phyloP scores from a whole-genome alignment of 2,888 invertebrate species.

The Charanyca ferruginea region DNA sequence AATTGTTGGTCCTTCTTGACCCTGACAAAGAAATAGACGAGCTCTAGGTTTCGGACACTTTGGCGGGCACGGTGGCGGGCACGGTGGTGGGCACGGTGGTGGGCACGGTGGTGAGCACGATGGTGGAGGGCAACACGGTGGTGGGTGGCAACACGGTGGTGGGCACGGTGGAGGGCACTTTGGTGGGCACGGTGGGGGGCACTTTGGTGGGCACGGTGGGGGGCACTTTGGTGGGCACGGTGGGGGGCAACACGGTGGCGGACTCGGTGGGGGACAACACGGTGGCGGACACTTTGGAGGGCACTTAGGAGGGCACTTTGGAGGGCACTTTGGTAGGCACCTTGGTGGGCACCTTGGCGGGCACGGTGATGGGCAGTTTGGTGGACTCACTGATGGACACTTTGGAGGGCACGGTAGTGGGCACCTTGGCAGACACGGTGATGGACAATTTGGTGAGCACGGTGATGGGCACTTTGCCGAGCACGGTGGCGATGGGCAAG shows the following conservation, averaged over 20 bases:
- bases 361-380: not conserved
- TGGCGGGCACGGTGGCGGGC: not conserved
- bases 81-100: not conserved
- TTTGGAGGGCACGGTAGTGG: not conserved
- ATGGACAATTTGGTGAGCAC: not conserved
- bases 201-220: not conserved
- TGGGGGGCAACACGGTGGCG: not conserved
- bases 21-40: too few species aligned
- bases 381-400: not conserved
- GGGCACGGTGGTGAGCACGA: not conserved
- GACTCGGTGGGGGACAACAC: not conserved
- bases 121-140: not conserved
- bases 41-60: too few species aligned
- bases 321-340: not conserved
- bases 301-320: not conserved
- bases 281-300: not conserved
- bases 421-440: not conserved
- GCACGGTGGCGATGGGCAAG: not conserved
- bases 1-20: too few species aligned
- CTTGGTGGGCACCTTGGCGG: not conserved
- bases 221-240: constrained; percentile 1
- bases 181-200: not conserved
- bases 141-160: not conserved
- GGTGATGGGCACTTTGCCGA: not conserved
- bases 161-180: not conserved